Percentiles rank a stretch among this genome's conserved stretches.
These are phyloP conservation scores for Paedocypris micromegethes DNA, from an alignment of 2,797 vertebrate species.

Conservation along the genomic window DNA sequence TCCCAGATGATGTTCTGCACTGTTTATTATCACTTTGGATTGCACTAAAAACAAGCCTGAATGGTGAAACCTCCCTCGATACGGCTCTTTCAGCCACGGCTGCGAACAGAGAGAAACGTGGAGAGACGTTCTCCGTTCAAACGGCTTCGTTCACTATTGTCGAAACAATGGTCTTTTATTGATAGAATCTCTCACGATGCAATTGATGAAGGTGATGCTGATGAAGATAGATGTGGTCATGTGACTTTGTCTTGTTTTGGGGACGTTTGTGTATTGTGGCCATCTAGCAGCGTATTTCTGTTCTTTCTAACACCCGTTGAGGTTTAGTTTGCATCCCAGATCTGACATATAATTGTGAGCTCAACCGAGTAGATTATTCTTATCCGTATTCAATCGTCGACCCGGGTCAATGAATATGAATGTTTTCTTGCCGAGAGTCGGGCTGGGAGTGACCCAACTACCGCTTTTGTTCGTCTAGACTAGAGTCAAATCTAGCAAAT, in stretches of 20 bases:
- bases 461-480: constrained; percentile 23
- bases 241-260: constrained; percentile 64
- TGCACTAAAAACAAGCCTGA: constrained; percentile 34
- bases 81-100: constrained; percentile 9
- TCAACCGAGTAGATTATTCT: constrained; percentile 19
- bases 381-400: constrained; percentile 26
- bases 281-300: constrained; percentile 56
- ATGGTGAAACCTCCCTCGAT: constrained; percentile 3
- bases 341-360: constrained; percentile 23
- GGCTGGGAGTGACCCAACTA: constrained; percentile 11
- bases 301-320: constrained; percentile 17
- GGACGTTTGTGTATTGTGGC: constrained; percentile 60
- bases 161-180: constrained; percentile 64
- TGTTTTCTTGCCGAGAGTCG: constrained; percentile 18
- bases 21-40: constrained; percentile 41
- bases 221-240: constrained; percentile 63
- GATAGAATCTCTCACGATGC: constrained; percentile 36
- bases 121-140: constrained; percentile 54
- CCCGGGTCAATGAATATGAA: constrained; percentile 23
- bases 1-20: constrained; percentile 37
- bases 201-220: constrained; percentile 52
- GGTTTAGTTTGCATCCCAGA: constrained; percentile 21
- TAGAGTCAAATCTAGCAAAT: constrained; percentile 41
- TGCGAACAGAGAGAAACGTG: constrained; percentile 38
- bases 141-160: constrained; percentile 61